Conservation (phyloP, 2,113 vertebrate species). For the Cyrtonyx montezumae region DNA sequence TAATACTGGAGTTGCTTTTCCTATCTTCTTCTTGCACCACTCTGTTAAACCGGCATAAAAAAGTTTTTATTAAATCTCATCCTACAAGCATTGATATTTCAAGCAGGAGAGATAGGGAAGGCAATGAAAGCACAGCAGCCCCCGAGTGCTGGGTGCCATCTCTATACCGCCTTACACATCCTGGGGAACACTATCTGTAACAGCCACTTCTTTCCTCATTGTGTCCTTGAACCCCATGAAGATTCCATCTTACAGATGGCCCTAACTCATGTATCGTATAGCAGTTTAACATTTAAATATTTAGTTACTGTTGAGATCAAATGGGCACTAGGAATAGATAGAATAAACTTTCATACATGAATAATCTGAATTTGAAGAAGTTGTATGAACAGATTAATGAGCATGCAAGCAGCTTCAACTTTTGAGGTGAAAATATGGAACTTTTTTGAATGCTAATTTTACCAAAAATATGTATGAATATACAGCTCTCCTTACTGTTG, state of each 20-base stretch:
- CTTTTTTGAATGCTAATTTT: not conserved
- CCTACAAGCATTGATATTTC: accelerated
- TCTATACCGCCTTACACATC: not conserved
- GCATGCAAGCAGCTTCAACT: not conserved
- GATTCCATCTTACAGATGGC: not conserved
- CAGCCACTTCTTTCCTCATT: not conserved
- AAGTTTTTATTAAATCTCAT: not conserved
- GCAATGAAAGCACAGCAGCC: not conserved
- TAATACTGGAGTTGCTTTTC: not conserved
- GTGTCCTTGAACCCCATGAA: not conserved
- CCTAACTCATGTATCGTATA: accelerated
- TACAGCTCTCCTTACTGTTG: not conserved
- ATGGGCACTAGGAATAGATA: not conserved
- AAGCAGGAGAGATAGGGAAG: not conserved
- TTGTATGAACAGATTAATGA: not conserved
- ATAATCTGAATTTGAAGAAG: not conserved
- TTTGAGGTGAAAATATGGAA: not conserved
- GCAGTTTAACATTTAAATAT: not conserved
- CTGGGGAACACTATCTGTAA: not conserved
- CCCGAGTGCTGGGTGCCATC: not conserved
- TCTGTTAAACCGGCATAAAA: not conserved
- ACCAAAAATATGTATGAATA: not conserved
- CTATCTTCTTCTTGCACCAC: not conserved
- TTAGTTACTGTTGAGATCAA: not conserved
- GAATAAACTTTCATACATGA: not conserved